phyloP scores from a whole-genome alignment of 35 echinoderm and acorn worm species.

The Acanthaster planci region DNA sequence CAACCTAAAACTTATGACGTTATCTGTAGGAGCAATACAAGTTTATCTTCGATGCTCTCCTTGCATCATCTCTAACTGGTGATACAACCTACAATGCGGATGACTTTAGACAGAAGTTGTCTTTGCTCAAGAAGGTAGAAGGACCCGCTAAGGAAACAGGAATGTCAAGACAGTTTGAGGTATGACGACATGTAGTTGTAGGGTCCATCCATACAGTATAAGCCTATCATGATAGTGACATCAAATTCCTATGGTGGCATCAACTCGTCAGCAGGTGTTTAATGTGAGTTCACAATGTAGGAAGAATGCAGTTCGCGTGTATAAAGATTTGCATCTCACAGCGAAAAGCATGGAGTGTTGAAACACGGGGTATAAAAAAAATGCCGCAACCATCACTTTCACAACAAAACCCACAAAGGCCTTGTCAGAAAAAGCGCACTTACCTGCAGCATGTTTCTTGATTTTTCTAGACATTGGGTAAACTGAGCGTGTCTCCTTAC shows the following conservation, averaged over 20 bases:
- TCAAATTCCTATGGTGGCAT: no score
- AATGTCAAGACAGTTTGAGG: conserved; percentile 23
- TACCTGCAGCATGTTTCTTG: background rate
- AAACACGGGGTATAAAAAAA: no score
- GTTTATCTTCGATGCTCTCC: conserved; percentile 40
- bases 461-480: background rate
- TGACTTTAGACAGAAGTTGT: background rate
- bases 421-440: no score
- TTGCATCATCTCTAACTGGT: conserved; percentile 5
- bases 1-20: no score
- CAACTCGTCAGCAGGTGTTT: no score
- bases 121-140: background rate
- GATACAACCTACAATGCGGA: conserved; percentile 20
- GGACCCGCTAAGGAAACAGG: background rate
- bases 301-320: no score
- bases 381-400: background rate
- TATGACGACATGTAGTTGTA: background rate
- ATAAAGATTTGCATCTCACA: no score
- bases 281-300: no score
- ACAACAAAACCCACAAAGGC: no score
- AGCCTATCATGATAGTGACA: no score
- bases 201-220: no score
- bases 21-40: conserved; percentile 49
- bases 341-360: no score
- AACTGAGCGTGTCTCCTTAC: background rate